Base-by-base conservation (phyloP, 2,797 vertebrate genomes). In the Podarcis lilfordi region DNA sequence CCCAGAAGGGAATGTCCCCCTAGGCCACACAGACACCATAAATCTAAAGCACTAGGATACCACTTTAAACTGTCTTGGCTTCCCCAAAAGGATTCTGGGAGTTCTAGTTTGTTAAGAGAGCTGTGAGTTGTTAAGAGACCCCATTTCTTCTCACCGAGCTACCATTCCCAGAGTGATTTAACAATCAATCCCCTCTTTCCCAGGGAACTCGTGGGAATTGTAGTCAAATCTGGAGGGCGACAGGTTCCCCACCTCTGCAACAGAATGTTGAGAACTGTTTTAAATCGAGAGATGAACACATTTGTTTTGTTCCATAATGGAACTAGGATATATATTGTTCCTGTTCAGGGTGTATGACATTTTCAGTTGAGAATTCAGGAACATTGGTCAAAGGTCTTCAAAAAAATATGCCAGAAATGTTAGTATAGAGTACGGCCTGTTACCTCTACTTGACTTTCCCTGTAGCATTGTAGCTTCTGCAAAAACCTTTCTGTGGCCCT, bases 381-480 rank as follows among this genome's bases (percentile, higher is more conserved):
- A 71, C 43, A 21, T 27, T 50, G 27, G 1, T 19, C 75, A 69
- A 84, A 23, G 13, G 19, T 83, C 81, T 84, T 45, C 37, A 61
- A 89, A 84, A 85, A 76, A 35, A 64, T 40, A 5, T 0, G 0
- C 45, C 69, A 86, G 25, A 29, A 80, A 91, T 23, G 2, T 37
- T 89, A 1, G 1, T 15, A 23, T 66, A 61, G 8, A 13, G 25
- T 88, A 0, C 0, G 29, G 88, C 86, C 76, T 79, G 8, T 66
- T 91, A 93, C 88, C 78, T 89, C 66, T 50, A 50, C 71, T 91
- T 43, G 21, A 88, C 79, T 89, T 90, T 91, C 92, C 94, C n/a
- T 35, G 10, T 89, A 86, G 82, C 55, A 29, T 27, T 29, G 40
- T 80, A 68, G 80, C 27, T 59, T 88, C 78, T 78, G 8, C n/a